Base-by-base conservation (phyloP, 2,888 invertebrate species). In the Emesis russula region DNA sequence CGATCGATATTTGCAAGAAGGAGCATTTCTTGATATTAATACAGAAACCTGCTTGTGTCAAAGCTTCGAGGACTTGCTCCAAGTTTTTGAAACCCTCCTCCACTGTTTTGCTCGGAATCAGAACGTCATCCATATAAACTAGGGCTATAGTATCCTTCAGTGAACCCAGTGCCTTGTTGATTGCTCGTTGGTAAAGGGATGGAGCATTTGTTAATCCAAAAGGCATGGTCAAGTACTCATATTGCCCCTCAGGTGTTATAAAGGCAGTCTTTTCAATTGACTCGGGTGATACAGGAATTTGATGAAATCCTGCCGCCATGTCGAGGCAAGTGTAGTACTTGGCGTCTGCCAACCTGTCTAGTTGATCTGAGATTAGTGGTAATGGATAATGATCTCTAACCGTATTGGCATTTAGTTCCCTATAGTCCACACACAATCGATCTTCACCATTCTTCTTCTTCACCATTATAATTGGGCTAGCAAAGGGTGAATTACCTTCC, bases 141-240 rank as follows among this genome's bases (percentile, higher is more conserved):
- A 85, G 31, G 0, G 83, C 74, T 1, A 44, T 70, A 11, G 0
- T 0, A 91, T 85, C 83, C n/a, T 75, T 63, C 3, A 86, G 18
- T 0, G 41, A 15, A 0, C 44, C 33, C 3, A 84, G 18, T 36
- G 96, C 93, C 18, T 81, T 84, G 58, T 92, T 95, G 1, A 96
- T 94, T 66, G 87, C 93, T 13, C 96, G 70, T 80, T 95, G 95
- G 77, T 97, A 97, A 6, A 96, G 95, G 1, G 96, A 92, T 15
- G 96, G 96, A 9, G 94, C 90, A 68, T 87, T 79, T 31, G 31
- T n/a, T 25, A 89, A 74, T n/a, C 79, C 84, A 74, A 86, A 41
- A 11, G 85, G 81, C 86, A 88, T 90, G 4, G 78, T 74, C 11
- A 87, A 73, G 73, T 86, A 88, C 44, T 88, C 83, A 53, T 75